Percentiles rank a stretch among this genome's conserved stretches.
phyloP scores from a whole-genome alignment of 2,113 vertebrate species.

The Atherinomorus stipes region DNA sequence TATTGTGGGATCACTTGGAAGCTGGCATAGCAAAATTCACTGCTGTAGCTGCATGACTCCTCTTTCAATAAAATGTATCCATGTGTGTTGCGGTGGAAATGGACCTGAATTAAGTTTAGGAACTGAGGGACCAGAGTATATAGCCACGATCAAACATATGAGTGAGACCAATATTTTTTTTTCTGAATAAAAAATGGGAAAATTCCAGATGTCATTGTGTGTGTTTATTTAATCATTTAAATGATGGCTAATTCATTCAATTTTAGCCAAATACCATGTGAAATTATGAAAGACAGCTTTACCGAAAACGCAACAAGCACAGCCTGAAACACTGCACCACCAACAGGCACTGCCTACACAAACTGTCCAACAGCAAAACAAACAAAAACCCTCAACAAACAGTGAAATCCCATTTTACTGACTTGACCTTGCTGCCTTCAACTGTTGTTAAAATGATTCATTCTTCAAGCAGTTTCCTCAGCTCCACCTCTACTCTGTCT shows the following conservation, averaged over 20 bases:
- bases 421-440: constrained; percentile 56
- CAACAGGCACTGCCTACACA: constrained; percentile 52
- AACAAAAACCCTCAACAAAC: constrained; percentile 15
- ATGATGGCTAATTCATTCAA: not conserved
- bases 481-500: constrained; percentile 88
- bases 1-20: constrained; percentile 88
- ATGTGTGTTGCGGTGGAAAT: constrained; percentile 91
- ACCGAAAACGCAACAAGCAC: constrained; percentile 28
- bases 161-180: constrained; percentile 92
- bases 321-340: constrained; percentile 33
- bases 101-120: constrained; percentile 78
- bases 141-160: constrained; percentile 91
- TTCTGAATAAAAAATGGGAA: constrained; percentile 88
- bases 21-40: constrained; percentile 87
- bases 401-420: not conserved
- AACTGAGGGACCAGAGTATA: constrained; percentile 82
- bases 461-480: constrained; percentile 82
- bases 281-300: constrained; percentile 29
- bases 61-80: constrained; percentile 90
- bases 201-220: constrained; percentile 6
- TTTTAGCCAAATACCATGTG: constrained; percentile 10
- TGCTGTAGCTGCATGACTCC: constrained; percentile 96
- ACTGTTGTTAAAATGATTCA: constrained; percentile 69
- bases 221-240: constrained; percentile 14
- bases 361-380: constrained; percentile 29